Conservation (phyloP, 1,140 invertebrate species). For the Procambarus virginalis region DNA sequence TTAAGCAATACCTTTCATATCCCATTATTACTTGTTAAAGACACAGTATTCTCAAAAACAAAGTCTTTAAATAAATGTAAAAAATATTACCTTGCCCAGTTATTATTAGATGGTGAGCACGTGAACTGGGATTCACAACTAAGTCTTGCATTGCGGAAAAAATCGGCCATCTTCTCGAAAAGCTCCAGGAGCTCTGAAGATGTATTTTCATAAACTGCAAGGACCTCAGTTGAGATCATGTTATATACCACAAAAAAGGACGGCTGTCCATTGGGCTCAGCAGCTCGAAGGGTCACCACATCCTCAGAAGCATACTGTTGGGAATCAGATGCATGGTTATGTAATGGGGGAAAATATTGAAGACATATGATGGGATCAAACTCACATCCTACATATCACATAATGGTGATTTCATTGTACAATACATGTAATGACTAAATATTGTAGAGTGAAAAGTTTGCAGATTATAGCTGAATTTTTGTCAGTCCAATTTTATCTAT, state of each 20-base stretch:
- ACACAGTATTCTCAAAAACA: neutral
- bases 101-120: slow-evolving; percentile 93
- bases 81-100: slow-evolving; percentile 82
- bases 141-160: slow-evolving; percentile 91
- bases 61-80: too few species aligned
- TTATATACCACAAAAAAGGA: slow-evolving; percentile 95
- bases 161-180: slow-evolving; percentile 94
- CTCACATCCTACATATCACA: too few species aligned
- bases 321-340: neutral
- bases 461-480: too few species aligned
- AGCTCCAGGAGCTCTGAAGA: slow-evolving; percentile 88
- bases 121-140: slow-evolving; percentile 88
- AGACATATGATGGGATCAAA: too few species aligned
- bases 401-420: too few species aligned
- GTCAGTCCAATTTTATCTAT: too few species aligned
- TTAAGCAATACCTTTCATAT: too few species aligned
- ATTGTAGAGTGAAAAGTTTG: too few species aligned
- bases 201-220: slow-evolving; percentile 93
- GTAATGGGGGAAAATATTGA: too few species aligned
- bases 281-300: slow-evolving; percentile 65
- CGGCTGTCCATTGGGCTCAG: slow-evolving; percentile 86
- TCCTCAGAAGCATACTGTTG: slow-evolving; percentile 68
- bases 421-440: too few species aligned
- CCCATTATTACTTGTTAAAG: neutral
- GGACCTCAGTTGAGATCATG: slow-evolving; percentile 87